Base-by-base conservation (phyloP, 2,888 invertebrate genomes). In the Netelia virgata region DNA sequence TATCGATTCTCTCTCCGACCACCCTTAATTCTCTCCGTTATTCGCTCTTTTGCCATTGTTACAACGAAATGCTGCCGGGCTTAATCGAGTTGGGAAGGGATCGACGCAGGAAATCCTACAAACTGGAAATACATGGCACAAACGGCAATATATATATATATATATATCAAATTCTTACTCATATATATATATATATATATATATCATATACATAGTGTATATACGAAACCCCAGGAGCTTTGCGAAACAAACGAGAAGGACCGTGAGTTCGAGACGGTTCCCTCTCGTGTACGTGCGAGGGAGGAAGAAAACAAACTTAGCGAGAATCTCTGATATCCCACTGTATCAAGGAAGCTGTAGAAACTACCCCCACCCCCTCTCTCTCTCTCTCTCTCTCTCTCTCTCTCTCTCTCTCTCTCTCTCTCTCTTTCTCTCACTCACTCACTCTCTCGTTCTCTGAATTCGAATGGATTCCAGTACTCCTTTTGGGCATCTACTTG, bases 191-290 rank as follows among this genome's bases (percentile, higher is more conserved):
- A 59, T n/a, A 43, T n/a, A 16, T 20, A n/a, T 23, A 36, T 28
- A 74, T 74, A 5, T 36, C 9, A 10, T 57, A 20, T 61, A 59
- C 36, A 69, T 18, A 36, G 16, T 74, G 18, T 23, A 61, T 68
- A 73, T 72, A 72, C 47, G 23, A 59, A 75, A n/a, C 41, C 83
- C 70, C 66, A 50, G 80, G 83, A 83, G 83, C 28, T 63, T 78
- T 23, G 69, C 63, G 75, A 83, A 80, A 83, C 83, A 80, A 83
- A 78, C 75, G 74, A 83, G 70, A 84, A 84, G 87, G 84, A 80
- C 72, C 81, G 68, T 79, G 81, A 86, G 82, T 84, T 83, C 68
- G 84, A 78, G 86, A 5, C 5, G 87, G 83, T 84, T 28, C 28
- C 28, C 74, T 77, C 81, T 84, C 64, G 55, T 18, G 79, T 86